phyloP scores from a whole-genome alignment of 2,888 invertebrate species.

The Augochlorella aurata region DNA sequence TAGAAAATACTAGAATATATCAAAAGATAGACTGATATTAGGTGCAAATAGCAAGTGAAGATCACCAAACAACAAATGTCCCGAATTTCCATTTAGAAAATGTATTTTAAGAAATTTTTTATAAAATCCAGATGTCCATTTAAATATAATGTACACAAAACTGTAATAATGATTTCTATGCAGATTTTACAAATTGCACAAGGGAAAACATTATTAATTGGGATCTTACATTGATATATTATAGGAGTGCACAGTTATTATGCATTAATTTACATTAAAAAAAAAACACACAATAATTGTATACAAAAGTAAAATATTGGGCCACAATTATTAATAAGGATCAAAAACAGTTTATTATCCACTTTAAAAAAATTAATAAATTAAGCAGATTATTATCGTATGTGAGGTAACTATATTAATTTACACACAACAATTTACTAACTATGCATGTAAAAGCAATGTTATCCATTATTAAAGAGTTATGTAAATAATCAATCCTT shows the following conservation, averaged over 20 bases:
- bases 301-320: slow-evolving; percentile 4
- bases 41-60: slow-evolving; percentile 39
- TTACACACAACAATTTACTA: neutral
- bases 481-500: slow-evolving; percentile 28
- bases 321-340: neutral
- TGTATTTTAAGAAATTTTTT: neutral
- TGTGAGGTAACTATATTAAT: slow-evolving; percentile 20
- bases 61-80: slow-evolving; percentile 11
- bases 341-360: neutral
- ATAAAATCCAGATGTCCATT: slow-evolving; percentile 50
- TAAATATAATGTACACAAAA: slow-evolving; percentile 51
- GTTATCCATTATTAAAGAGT: slow-evolving; percentile 12
- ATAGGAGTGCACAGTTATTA: slow-evolving; percentile 37
- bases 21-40: slow-evolving; percentile 26
- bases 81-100: neutral
- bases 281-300: slow-evolving; percentile 5
- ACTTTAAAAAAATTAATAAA: neutral
- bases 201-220: slow-evolving; percentile 35
- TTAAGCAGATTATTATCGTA: neutral
- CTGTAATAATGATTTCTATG: neutral
- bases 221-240: slow-evolving; percentile 41
- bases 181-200: slow-evolving; percentile 12
- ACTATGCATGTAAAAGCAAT: neutral
- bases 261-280: slow-evolving; percentile 9
- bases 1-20: slow-evolving; percentile 43